phyloP scores from a whole-genome alignment of 2,797 vertebrate species.

The Lophotriccus pileatus region DNA sequence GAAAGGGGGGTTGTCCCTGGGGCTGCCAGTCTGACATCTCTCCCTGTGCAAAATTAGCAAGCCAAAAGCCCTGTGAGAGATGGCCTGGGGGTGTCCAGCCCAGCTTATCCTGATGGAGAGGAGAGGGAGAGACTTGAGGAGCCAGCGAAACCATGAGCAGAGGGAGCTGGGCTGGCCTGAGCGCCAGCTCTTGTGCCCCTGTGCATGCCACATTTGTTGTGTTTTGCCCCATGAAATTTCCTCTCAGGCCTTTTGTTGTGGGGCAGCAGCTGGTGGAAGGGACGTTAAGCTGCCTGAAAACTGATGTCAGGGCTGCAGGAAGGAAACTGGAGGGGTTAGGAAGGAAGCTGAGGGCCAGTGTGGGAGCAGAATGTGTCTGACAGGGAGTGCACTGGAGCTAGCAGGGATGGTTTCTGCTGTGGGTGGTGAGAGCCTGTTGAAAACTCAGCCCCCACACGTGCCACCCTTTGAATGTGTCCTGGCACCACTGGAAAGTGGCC shows the following conservation, averaged over 20 bases:
- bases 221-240: accelerated
- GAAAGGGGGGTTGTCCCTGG: neutral
- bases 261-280: neutral
- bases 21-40: neutral
- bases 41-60: neutral
- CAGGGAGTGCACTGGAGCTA: neutral
- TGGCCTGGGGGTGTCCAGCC: neutral
- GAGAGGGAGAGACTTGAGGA: neutral
- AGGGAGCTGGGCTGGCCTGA: neutral
- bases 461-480: neutral
- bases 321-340: neutral
- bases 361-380: neutral
- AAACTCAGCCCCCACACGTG: neutral
- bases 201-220: accelerated
- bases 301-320: neutral
- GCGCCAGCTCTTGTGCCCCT: neutral
- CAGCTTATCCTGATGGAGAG: neutral
- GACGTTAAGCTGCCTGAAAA: neutral
- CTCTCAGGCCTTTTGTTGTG: neutral
- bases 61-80: neutral
- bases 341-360: neutral
- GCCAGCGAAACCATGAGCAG: accelerated
- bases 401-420: neutral
- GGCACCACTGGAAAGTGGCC: neutral
- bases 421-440: neutral